Evolutionary conservation across 2,797 vertebrate genomes (phyloP), one percentile per base, ranked within the genome.

Genomic region (Babyrousa celebensis): DNA sequence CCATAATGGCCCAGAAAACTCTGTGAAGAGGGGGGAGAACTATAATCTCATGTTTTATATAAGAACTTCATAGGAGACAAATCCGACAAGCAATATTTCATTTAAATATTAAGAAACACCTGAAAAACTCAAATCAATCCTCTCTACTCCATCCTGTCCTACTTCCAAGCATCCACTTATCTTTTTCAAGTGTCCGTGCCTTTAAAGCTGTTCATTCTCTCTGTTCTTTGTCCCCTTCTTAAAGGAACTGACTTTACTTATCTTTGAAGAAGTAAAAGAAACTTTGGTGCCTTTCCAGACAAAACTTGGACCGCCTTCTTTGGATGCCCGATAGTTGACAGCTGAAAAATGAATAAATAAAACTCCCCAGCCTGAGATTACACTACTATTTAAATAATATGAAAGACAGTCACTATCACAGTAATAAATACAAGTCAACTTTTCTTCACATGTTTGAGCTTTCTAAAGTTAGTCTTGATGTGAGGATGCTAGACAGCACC

Each of bases 1-100:
- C 99, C 99, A 99, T 99, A 75, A 88, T 99, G 95, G 89, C 95
- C 21, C 85, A 27, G 10, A 23, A 65, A 74, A 74, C 12, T 68
- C 92, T 95, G 96, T 92, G 95, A 32, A 98, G 91, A 43, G 17
- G 77, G 56, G 25, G 6, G 21, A 17, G 8, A 23, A 84, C 56
- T 52, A 52, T 77, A 52, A 93, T 80, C 12, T 96, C 58, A 79
- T 27, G 25, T 91, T 75, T 96, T 91, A 90, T 78, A 72, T 25
- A 91, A 84, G 70, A 95, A 91, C 56, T 63, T 63, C 3, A 6
- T 25, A 78, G 74, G 29, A 93, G 18, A 94, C 52, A 87, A 79
- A 94, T 70, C 15, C 60, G 94, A 54, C 27, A 85, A n/a, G 1
- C 29, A 90, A 3, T 48, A 74, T 36, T 74, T 96, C 83, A 97